Evolutionary conservation across 1,140 invertebrate genomes (phyloP).

Genomic region (Drosophila nebulosa): DNA sequence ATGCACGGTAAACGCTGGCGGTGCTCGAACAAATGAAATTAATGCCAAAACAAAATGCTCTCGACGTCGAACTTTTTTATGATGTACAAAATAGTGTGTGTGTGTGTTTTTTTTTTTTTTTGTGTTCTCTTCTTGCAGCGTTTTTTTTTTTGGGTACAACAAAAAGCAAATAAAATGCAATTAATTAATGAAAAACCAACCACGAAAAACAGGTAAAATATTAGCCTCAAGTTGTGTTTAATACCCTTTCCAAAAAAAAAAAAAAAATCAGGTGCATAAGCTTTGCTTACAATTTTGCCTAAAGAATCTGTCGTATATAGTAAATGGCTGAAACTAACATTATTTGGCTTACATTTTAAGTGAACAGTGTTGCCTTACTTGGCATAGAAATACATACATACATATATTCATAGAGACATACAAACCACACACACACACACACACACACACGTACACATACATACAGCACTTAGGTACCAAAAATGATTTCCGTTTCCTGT

Average conservation of each 20-base stretch:
- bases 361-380: background rate
- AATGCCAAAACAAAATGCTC: conserved; percentile 36
- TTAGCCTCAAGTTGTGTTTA: background rate
- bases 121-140: background rate
- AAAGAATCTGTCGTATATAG: too few relatives aligned
- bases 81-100: conserved; percentile 47
- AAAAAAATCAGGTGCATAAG: too few relatives aligned
- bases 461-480: conserved; percentile 8
- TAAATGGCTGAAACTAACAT: background rate
- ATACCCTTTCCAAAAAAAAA: too few relatives aligned
- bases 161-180: conserved; percentile 53
- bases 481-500: conserved; percentile 73
- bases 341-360: background rate
- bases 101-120: background rate
- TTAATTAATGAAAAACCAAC: conserved; percentile 48
- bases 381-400: background rate
- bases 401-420: too few relatives aligned
- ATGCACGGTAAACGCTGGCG: conserved; percentile 55
- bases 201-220: conserved; percentile 3
- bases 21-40: conserved; percentile 29
- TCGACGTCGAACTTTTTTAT: conserved; percentile 43
- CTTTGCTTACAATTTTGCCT: too few relatives aligned
- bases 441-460: background rate
- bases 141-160: background rate
- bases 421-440: too few relatives aligned